A percentile compares a stretch with the other conserved stretches of the same genome.
Evolutionary conservation across 2,888 invertebrate species (phyloP).

Genomic region (Drosophila colorata): DNA sequence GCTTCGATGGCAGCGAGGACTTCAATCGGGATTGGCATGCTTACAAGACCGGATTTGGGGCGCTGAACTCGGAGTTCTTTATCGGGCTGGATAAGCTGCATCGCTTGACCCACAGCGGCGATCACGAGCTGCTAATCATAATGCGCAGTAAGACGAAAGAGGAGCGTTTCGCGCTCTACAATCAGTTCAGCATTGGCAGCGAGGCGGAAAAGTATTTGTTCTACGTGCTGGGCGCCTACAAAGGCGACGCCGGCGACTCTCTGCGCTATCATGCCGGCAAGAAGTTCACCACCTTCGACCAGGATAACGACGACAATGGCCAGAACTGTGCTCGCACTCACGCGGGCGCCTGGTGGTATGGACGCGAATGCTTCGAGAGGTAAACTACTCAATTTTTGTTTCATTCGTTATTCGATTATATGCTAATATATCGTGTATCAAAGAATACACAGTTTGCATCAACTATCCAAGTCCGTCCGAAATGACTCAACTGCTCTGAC

Average conservation of each 20-base stretch:
- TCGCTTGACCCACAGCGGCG: conserved; percentile 43
- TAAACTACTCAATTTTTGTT: conserved; percentile 4
- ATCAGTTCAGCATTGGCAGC: conserved; percentile 58
- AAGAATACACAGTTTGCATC: no score
- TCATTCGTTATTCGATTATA: neutral
- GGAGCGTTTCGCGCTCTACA: conserved; percentile 59
- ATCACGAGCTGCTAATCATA: conserved; percentile 49
- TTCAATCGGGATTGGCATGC: conserved; percentile 55
- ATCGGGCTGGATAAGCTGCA: conserved; percentile 67
- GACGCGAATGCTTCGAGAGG: conserved; percentile 60
- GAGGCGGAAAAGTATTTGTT: conserved; percentile 61
- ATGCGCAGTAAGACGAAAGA: conserved; percentile 44
- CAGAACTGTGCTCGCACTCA: conserved; percentile 66
- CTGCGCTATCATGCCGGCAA: conserved; percentile 62
- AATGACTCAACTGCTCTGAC: no score
- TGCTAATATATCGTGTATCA: no score
- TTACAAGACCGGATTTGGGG: conserved; percentile 66
- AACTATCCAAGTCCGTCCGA: no score
- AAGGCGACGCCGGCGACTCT: conserved; percentile 64
- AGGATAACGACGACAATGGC: conserved; percentile 70
- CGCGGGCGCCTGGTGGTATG: conserved; percentile 72
- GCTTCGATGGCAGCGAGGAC: conserved; percentile 58
- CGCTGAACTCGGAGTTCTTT: conserved; percentile 61
- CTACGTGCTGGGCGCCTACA: conserved; percentile 53
- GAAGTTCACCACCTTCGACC: conserved; percentile 70